Percentiles rank a stretch among this genome's conserved stretches.
phyloP scores from a whole-genome alignment of 2,888 invertebrate genomes.

The Oscheius sp. region DNA sequence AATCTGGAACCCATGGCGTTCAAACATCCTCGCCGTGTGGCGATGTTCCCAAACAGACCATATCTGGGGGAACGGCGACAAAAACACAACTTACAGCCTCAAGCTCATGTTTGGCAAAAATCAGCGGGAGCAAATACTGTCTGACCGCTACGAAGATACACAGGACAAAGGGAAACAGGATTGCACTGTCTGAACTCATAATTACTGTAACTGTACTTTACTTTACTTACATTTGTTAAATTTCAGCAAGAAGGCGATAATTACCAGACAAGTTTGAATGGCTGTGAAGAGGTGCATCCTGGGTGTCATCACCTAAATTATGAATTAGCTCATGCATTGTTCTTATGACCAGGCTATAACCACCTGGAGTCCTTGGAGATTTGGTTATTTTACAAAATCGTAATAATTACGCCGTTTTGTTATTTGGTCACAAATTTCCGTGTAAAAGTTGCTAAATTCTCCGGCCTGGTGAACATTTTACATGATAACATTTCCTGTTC shows the following conservation, averaged over 20 bases:
- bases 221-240: constrained; percentile 36
- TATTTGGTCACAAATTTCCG: too few relatives aligned
- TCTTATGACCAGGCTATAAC: too few relatives aligned
- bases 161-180: constrained; percentile 93
- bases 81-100: constrained; percentile 57
- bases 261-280: constrained; percentile 32
- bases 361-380: too few relatives aligned
- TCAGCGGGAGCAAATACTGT: constrained; percentile 60
- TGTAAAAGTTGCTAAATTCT: too few relatives aligned
- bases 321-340: too few relatives aligned
- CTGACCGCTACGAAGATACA: constrained; percentile 88
- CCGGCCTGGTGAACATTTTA: too few relatives aligned
- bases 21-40: constrained; percentile 1
- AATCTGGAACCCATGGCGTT: constrained; percentile 13
- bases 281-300: constrained; percentile 37
- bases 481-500: too few relatives aligned
- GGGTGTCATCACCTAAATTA: constrained; percentile 40
- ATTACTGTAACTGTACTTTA: not conserved
- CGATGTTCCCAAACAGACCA: not conserved
- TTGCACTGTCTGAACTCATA: constrained; percentile 79
- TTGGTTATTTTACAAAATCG: too few relatives aligned
- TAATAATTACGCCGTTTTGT: too few relatives aligned
- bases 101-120: constrained; percentile 61
- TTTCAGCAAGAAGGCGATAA: constrained; percentile 36
- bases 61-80: not conserved